A percentile compares a stretch with the other conserved stretches of the same genome.
phyloP scores from a whole-genome alignment of 1,140 invertebrate species.

The Sinella curviseta region DNA sequence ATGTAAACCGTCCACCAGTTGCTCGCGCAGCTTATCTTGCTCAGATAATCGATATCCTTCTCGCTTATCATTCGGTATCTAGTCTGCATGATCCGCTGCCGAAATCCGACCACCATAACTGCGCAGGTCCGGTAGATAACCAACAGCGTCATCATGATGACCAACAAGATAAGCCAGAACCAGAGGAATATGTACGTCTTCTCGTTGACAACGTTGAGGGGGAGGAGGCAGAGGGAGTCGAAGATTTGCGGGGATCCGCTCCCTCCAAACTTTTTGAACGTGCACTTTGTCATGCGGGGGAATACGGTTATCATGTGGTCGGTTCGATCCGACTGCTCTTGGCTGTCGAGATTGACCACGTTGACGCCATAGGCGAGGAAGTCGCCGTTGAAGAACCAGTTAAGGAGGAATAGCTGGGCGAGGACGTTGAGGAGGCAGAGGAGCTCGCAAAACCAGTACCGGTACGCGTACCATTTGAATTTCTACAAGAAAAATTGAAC shows the following conservation, averaged over 20 bases:
- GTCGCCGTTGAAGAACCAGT: slow-evolving; percentile 57
- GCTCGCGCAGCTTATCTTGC: background rate
- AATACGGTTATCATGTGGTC: slow-evolving; percentile 54
- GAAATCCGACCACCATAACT: background rate
- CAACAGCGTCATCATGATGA: background rate
- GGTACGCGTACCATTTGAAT: slow-evolving; percentile 75
- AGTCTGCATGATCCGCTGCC: background rate
- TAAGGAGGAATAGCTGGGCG: slow-evolving; percentile 66
- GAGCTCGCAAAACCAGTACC: slow-evolving; percentile 79
- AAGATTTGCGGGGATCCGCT: slow-evolving; percentile 24
- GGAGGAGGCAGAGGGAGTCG: slow-evolving; percentile 56
- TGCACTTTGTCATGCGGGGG: slow-evolving; percentile 53
- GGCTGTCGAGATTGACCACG: slow-evolving; percentile 52
- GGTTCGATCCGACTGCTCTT: slow-evolving; percentile 43
- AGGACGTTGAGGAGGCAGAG: slow-evolving; percentile 80
- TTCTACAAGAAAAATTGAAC: slow-evolving; percentile 61
- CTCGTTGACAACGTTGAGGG: slow-evolving; percentile 58
- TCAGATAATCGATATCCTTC: background rate
- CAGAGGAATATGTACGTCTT: slow-evolving; percentile 55
- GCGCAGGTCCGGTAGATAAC: background rate
- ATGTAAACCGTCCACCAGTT: background rate
- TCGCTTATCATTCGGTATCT: background rate
- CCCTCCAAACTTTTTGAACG: slow-evolving; percentile 48
- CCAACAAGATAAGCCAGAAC: slow-evolving; percentile 54
- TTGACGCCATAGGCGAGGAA: slow-evolving; percentile 58